phyloP scores from a whole-genome alignment of 2,797 vertebrate genomes.

The Cuniculus paca region DNA sequence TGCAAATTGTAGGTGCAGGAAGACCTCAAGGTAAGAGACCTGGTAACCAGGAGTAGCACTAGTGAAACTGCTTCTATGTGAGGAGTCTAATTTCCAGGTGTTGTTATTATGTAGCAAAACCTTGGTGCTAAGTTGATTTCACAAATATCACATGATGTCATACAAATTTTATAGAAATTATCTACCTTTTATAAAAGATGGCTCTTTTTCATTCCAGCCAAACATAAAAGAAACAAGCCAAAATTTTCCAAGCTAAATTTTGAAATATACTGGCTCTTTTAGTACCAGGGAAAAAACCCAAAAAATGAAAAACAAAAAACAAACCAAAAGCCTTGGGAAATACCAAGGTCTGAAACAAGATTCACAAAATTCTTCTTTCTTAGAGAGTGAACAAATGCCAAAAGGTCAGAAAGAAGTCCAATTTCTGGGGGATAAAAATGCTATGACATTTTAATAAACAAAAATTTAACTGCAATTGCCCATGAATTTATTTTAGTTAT shows the following conservation, averaged over 20 bases:
- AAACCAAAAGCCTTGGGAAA: constrained; percentile 8
- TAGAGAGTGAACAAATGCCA: neutral
- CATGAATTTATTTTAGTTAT: neutral
- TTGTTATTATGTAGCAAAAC: neutral
- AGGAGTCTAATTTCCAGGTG: neutral
- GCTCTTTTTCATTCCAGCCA: neutral
- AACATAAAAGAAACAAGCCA: neutral
- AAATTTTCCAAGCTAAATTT: neutral
- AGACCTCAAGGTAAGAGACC: neutral
- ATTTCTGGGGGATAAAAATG: constrained; percentile 1
- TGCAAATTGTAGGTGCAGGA: neutral
- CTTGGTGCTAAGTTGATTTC: neutral
- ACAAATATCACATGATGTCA: neutral
- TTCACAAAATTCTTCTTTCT: neutral
- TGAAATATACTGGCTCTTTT: neutral
- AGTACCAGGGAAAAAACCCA: neutral
- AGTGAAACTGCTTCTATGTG: neutral
- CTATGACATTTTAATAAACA: neutral
- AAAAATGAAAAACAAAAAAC: neutral
- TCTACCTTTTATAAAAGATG: neutral
- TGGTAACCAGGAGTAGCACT: neutral
- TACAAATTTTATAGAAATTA: neutral
- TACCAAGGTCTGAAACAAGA: neutral
- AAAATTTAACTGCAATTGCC: neutral
- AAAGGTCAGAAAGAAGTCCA: neutral